These are phyloP conservation scores for Carposina sasakii DNA, from an alignment of 1,140 invertebrate genomes.

Conservation along the genomic window DNA sequence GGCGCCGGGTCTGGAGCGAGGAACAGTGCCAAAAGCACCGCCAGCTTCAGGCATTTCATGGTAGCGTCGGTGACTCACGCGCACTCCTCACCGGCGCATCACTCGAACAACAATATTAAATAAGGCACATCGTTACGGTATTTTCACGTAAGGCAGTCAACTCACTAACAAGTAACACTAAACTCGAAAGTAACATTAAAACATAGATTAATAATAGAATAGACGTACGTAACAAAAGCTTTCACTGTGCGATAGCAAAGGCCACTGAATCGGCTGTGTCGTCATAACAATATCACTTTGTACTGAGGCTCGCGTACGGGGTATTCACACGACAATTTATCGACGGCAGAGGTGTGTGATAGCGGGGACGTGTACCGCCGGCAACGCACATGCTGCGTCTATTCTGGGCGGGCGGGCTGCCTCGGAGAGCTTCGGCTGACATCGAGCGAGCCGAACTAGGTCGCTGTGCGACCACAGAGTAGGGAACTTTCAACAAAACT, in stretches of 20 bases:
- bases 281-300: no score
- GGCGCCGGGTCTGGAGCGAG: constrained; percentile 43
- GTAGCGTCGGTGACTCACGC: constrained; percentile 41
- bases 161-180: no score
- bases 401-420: constrained; percentile 47
- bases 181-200: no score
- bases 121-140: constrained; percentile 64
- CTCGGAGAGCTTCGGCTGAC: constrained; percentile 39
- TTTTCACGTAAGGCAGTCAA: no score
- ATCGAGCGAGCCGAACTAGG: constrained; percentile 64
- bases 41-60: constrained; percentile 44
- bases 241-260: constrained; percentile 48
- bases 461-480: no score
- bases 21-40: constrained; percentile 38
- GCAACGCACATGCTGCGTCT: constrained; percentile 67
- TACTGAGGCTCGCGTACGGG: no score
- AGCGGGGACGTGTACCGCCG: constrained; percentile 47
- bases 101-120: constrained; percentile 36
- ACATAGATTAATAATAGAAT: no score
- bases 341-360: constrained; percentile 18
- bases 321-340: no score
- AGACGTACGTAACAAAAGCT: constrained; percentile 44
- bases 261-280: no score
- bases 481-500: no score
- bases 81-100: constrained; percentile 20